Conservation (phyloP, 2,888 invertebrate species). For the Drosophila diplacantha region DNA sequence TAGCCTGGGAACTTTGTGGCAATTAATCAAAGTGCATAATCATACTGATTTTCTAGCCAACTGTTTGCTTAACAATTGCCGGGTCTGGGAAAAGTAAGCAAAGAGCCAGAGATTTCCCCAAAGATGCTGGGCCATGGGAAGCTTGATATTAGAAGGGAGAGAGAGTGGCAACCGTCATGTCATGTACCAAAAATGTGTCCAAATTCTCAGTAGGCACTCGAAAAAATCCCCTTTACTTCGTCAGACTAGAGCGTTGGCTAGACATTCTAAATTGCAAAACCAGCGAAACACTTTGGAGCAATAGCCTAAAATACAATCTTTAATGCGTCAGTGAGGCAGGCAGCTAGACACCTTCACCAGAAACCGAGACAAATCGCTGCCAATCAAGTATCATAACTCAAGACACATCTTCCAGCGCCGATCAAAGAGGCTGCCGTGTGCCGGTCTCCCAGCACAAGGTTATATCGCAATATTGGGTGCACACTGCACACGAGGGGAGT, state of each 20-base stretch:
- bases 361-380: conserved; percentile 49
- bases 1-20: conserved; percentile 64
- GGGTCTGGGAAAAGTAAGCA: conserved; percentile 42
- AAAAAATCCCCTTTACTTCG: conserved; percentile 18
- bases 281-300: conserved; percentile 22
- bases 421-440: conserved; percentile 28
- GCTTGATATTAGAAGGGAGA: background rate
- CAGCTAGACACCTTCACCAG: conserved; percentile 30
- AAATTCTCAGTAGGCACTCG: conserved; percentile 5
- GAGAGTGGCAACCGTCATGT: conserved; percentile 6
- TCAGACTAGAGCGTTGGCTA: conserved; percentile 14
- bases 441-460: conserved; percentile 35
- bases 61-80: conserved; percentile 22
- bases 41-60: conserved; percentile 20
- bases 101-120: conserved; percentile 14
- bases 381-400: conserved; percentile 64
- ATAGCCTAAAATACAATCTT: conserved; percentile 15
- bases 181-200: background rate
- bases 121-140: conserved; percentile 1
- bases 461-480: conserved; percentile 16
- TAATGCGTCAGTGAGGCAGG: conserved; percentile 23
- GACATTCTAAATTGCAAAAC: conserved; percentile 39
- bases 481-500: conserved; percentile 5
- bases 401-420: conserved; percentile 58
- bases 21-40: conserved; percentile 66